A percentile compares a stretch with the other conserved stretches of the same genome.
These are phyloP conservation scores for Temnothorax longispinosus DNA, from an alignment of 1,140 invertebrate genomes.

Conservation along the genomic window DNA sequence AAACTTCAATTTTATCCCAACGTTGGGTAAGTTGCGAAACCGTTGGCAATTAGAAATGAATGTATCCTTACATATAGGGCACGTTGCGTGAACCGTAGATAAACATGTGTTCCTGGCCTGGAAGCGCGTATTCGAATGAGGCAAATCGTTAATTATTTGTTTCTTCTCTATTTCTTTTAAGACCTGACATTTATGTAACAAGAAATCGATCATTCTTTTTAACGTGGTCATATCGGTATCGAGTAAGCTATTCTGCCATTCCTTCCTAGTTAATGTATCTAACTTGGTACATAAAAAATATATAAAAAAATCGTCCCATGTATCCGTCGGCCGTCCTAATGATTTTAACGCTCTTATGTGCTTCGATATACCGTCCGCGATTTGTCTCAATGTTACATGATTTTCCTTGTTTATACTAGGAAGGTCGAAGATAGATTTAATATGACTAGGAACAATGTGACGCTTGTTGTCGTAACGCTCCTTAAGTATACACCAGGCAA, in stretches of 20 bases:
- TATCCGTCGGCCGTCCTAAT: not conserved
- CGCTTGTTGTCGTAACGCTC: not conserved
- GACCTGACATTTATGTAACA: not conserved
- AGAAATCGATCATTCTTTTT: not conserved
- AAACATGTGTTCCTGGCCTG: too few relatives aligned
- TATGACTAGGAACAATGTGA: not conserved
- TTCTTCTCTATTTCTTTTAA: too few relatives aligned
- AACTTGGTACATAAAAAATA: not conserved
- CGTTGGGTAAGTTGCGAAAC: too few relatives aligned
- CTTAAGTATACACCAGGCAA: not conserved
- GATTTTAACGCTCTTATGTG: not conserved
- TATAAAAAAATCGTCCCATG: not conserved
- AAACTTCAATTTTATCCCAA: too few relatives aligned
- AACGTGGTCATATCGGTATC: not conserved
- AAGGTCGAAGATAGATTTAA: not conserved
- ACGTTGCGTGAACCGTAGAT: too few relatives aligned
- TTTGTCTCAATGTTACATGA: not conserved
- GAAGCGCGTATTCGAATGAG: too few relatives aligned
- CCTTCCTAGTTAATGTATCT: not conserved
- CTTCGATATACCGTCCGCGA: not conserved
- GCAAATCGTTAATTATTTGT: too few relatives aligned
- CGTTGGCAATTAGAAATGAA: too few relatives aligned
- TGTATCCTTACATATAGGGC: too few relatives aligned
- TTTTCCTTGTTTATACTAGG: not conserved
- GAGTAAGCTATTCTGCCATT: not conserved